Percentiles rank a stretch among this genome's conserved stretches.
Evolutionary conservation across 1,140 invertebrate genomes (phyloP).

Genomic region (Drosophila willistoni): DNA sequence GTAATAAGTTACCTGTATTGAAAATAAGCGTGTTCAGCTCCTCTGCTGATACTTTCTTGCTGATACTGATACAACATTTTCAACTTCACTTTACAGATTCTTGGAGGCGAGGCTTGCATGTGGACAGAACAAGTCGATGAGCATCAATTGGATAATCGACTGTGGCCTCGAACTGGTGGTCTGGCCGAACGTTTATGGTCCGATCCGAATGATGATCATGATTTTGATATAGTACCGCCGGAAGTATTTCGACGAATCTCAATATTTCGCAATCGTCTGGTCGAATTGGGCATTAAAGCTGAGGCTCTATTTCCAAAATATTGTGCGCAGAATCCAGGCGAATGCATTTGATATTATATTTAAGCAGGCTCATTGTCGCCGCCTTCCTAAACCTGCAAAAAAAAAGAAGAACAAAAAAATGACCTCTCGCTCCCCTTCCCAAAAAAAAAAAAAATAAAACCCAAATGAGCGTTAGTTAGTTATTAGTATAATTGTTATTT

Average conservation of each 20-base stretch:
- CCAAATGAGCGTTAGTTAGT: conserved; percentile 72
- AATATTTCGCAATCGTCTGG: conserved; percentile 84
- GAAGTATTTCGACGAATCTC: conserved; percentile 81
- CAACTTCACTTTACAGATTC: conserved; percentile 66
- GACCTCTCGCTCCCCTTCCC: conserved; percentile 10
- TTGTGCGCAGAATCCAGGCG: conserved; percentile 87
- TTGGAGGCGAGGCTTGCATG: conserved; percentile 88
- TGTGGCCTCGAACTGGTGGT: conserved; percentile 89
- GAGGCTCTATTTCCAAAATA: conserved; percentile 89
- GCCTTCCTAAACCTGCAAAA: neutral
- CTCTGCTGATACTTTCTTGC: too few species aligned
- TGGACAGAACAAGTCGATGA: conserved; percentile 88
- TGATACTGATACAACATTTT: neutral
- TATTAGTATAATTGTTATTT: conserved; percentile 77
- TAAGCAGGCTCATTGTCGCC: conserved; percentile 47
- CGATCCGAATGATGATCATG: conserved; percentile 78
- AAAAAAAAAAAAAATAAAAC: conserved; percentile 10
- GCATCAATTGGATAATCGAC: conserved; percentile 86
- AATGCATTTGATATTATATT: conserved; percentile 82
- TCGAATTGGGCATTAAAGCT: conserved; percentile 85
- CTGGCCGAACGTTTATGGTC: conserved; percentile 86
- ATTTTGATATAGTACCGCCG: conserved; percentile 72
- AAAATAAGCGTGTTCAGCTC: too few species aligned
- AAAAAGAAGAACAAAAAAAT: conserved; percentile 10
- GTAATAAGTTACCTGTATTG: too few species aligned